Base-by-base conservation (phyloP, 2,888 invertebrate genomes). In the Trisateles emortualis region DNA sequence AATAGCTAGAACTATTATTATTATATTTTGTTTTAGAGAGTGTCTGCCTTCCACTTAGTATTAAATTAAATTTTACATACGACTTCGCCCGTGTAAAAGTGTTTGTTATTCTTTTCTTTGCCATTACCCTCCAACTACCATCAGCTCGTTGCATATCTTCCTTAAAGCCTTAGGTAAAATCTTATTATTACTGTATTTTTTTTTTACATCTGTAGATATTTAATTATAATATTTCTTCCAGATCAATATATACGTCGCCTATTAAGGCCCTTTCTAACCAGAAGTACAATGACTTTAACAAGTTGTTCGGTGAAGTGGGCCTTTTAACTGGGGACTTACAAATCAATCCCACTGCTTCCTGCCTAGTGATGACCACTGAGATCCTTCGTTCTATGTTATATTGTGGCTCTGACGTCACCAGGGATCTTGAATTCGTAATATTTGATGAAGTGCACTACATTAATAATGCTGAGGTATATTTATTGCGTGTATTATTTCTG, bases 391-490 rank as follows among this genome's bases (percentile, higher is more conserved):
- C 98, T 0, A 99, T 99, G 99, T 90, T 99, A 10, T 99, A 98
- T 82, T 98, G 98, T 53, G 98, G 98, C 6, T 96, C 96, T 58
- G 99, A 99, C 78, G 96, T 98, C 47, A 96, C 99, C 0, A 94
- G 99, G 38, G 99, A 99, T 86, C 92, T 99, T 48, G 99, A 99
- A 84, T 99, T 98, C 93, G 99, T 99, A 1, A 98, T 99, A 75
- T 99, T 99, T 83, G 99, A 99, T 87, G 99, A 99, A 92, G 99
- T 99, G 5, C 99, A 99, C 86, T 99, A 99, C 80, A 98, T 99
- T 63, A 99, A 99, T 86, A 98, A 99, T 88, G 95, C 96, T 35
- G 98, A 98, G 92, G 97, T 96, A 74, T 79, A 83, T 14, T 11
- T 26, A 6, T 8, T 8, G 3, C 3, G 3, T 6, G n/a, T n/a